Base-by-base conservation (phyloP, 2,797 vertebrate genomes). In the Meda fulgida region DNA sequence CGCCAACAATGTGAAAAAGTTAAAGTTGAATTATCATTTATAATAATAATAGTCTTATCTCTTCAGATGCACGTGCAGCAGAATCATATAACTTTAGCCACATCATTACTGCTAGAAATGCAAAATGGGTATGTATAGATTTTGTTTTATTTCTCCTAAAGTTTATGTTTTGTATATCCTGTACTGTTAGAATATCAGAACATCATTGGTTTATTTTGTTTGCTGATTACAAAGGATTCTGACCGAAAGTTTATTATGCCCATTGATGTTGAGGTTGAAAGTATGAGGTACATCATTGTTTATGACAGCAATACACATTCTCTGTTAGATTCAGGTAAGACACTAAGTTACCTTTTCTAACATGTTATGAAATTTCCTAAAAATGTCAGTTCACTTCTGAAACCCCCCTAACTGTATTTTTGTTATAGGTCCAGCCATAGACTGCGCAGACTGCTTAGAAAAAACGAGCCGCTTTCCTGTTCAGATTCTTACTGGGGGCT, bases 401-500 rank as follows among this genome's bases (percentile, higher is more conserved):
- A 31, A 63, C 11, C 29, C 23, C 53, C 8, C 8, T 60, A 21
- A 67, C 34, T 34, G 51, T 29, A 43, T 55, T 55, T 43, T 58
- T 85, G 14, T 65, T 80, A 51, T 83, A 96, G 95, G 94, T 69
- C 90, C 92, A n/a, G 97, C 96, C 0, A 1, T 90, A 4, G 53
- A 70, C 4, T 96, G 93, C 3, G 96, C 96, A 55, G 89, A 73
- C 19, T 87, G 86, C 65, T 88, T 98, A 4, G 87, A 93, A 48
- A 85, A 91, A 66, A 67, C 87, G 5, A 96, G 95, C 65, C 90
- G 82, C 23, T 66, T 89, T 36, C 95, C 96, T 0, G 92, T 98
- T 85, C 87, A 87, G 5, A 43, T 98, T 83, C 93, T 99, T 69
- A 94, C 48, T 69, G 97, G 97, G 70, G 97, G 97, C 7, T 98